These are phyloP conservation scores for Merops nubicus DNA, from an alignment of 2,113 vertebrate species.

Conservation along the genomic window DNA sequence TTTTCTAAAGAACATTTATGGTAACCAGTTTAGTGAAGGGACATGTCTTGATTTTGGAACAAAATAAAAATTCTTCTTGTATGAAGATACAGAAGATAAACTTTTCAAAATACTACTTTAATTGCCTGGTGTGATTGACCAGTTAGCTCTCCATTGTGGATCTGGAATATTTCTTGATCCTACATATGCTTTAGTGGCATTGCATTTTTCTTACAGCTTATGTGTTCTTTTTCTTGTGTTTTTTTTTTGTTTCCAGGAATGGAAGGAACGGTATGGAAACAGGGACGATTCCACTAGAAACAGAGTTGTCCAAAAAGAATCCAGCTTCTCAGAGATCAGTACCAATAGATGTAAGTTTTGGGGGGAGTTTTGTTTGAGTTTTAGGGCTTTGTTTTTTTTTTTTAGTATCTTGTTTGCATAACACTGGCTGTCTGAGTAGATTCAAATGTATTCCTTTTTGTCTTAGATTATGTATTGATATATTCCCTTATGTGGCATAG, in stretches of 20 bases:
- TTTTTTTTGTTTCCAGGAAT: slow-evolving; percentile 76
- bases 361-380: background rate
- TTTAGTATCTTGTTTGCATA: background rate
- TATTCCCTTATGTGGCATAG: background rate
- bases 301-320: slow-evolving; percentile 82
- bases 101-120: background rate
- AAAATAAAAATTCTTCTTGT: background rate
- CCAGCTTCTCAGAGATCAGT: slow-evolving; percentile 80
- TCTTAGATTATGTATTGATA: background rate
- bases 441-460: background rate
- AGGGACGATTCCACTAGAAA: slow-evolving; percentile 84
- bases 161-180: background rate
- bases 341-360: slow-evolving; percentile 76
- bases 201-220: background rate
- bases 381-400: too few relatives aligned
- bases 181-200: background rate
- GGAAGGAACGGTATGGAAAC: slow-evolving; percentile 90
- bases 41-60: background rate
- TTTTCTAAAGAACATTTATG: background rate
- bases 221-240: background rate
- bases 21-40: background rate
- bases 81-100: background rate
- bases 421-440: background rate
- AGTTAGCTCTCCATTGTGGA: background rate
- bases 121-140: background rate